Evolutionary conservation across 2,888 invertebrate species (phyloP), one percentile per base, ranked within the genome.

Genomic region (Nomada ruficornis): DNA sequence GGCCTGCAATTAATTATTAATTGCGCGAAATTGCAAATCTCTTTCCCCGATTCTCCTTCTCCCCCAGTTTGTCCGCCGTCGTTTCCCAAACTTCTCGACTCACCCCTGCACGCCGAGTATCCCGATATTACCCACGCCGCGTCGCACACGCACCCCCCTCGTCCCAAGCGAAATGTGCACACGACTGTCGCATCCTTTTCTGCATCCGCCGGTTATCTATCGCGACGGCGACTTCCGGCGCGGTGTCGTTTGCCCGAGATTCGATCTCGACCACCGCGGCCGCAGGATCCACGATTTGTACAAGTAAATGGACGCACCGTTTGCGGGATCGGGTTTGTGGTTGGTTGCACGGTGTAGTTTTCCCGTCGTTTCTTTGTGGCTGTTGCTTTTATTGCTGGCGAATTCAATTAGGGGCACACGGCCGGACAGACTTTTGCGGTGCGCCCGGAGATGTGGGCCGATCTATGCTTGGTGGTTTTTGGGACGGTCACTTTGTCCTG

Each of bases 171-270:
- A 29, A 80, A 50, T 65, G 76, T 69, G 44, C 69, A 42, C 70
- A 73, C 70, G 72, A 70, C 60, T 65, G 77, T 73, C 65, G 69
- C 72, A 44, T 72, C 65, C 76, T 69, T 62, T 42, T 68, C 69
- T 73, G 47, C 60, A 26, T 62, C 36, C 60, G 18, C 47, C 42
- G 69, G 47, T 69, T 70, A 80, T 80, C 68, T 60, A 69, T 42
- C 64, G 72, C 60, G 60, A 63, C 76, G 70, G 52, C 50, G 80
- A 82, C 72, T 76, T 80, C 80, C 82, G 76, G 72, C 69, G 23
- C 59, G 63, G 44, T 74, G 54, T 68, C 80, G 26, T 50, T 47
- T 26, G 47, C 44, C 63, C 26, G 26, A 15, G 67, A 47, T 72
- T 72, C 68, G 63, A 64, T 77, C 29, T 65, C 20, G 65, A 47